phyloP scores from a whole-genome alignment of 2,113 vertebrate genomes.

The Aegypius monachus region DNA sequence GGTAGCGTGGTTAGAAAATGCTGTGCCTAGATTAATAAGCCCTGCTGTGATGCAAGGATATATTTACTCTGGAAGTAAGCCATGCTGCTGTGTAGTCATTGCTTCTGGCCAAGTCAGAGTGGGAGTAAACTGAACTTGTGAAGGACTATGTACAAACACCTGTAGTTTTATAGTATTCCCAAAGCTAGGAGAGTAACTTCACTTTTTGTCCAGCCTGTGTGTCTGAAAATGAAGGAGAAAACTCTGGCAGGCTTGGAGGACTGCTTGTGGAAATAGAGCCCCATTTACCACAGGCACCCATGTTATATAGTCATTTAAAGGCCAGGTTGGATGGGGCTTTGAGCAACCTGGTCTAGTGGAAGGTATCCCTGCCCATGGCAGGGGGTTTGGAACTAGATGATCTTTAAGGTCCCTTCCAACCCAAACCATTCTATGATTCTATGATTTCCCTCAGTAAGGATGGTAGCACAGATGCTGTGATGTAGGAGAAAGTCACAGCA shows the following conservation, averaged over 20 bases:
- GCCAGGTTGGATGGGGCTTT: too few relatives aligned
- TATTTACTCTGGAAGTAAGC: not conserved
- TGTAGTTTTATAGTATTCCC: not conserved
- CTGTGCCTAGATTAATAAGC: not conserved
- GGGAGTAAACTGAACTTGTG: not conserved
- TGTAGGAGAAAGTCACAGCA: not conserved
- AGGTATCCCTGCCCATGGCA: too few relatives aligned
- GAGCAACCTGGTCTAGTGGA: too few relatives aligned
- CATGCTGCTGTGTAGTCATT: not conserved
- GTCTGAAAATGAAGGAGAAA: not conserved
- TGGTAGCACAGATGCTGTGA: not conserved
- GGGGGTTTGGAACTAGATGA: too few relatives aligned
- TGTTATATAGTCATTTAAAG: not conserved
- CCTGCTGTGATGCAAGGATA: not conserved
- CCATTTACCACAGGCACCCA: not conserved
- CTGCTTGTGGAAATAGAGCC: not conserved
- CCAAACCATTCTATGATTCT: too few relatives aligned
- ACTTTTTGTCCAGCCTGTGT: not conserved
- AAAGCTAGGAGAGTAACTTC: not conserved
- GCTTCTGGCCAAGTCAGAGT: not conserved
- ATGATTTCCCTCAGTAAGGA: not conserved
- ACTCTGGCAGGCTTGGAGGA: not conserved
- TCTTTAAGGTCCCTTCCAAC: too few relatives aligned
- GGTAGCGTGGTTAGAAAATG: not conserved
- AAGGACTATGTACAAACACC: not conserved